These are phyloP conservation scores for Argopecten irradians DNA, from an alignment of 1,140 invertebrate species.

Conservation along the genomic window DNA sequence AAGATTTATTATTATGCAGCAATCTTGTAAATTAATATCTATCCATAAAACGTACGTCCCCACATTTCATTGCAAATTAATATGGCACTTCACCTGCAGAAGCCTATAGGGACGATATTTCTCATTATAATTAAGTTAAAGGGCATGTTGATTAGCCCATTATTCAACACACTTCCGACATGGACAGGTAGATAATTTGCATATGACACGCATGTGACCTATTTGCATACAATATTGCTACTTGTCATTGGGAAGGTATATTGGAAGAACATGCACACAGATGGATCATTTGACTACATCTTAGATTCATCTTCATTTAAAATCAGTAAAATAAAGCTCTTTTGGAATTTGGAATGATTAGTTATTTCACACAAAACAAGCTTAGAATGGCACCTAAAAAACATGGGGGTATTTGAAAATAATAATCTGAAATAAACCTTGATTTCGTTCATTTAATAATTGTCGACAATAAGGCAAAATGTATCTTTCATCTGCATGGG, in stretches of 20 bases:
- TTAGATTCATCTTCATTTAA: not conserved
- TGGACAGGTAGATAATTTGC: not conserved
- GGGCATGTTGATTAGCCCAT: not conserved
- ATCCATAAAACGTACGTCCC: too few relatives aligned
- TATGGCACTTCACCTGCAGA: not conserved
- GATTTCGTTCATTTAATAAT: not conserved
- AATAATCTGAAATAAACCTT: too few relatives aligned
- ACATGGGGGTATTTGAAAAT: too few relatives aligned
- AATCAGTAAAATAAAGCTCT: too few relatives aligned
- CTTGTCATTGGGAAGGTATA: not conserved
- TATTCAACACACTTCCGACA: not conserved
- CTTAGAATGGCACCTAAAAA: too few relatives aligned
- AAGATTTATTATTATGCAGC: too few relatives aligned
- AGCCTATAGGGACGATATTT: not conserved
- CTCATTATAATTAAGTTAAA: not conserved
- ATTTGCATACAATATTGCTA: not conserved
- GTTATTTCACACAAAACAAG: too few relatives aligned
- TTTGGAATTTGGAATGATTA: too few relatives aligned
- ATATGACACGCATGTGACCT: not conserved
- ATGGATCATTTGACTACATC: not conserved
- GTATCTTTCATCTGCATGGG: too few relatives aligned
- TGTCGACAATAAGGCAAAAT: not conserved
- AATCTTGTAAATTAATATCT: too few relatives aligned
- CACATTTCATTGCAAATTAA: not conserved
- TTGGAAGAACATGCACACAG: not conserved